phyloP scores from a whole-genome alignment of 2,113 vertebrate genomes.

The Cyanistes caeruleus region DNA sequence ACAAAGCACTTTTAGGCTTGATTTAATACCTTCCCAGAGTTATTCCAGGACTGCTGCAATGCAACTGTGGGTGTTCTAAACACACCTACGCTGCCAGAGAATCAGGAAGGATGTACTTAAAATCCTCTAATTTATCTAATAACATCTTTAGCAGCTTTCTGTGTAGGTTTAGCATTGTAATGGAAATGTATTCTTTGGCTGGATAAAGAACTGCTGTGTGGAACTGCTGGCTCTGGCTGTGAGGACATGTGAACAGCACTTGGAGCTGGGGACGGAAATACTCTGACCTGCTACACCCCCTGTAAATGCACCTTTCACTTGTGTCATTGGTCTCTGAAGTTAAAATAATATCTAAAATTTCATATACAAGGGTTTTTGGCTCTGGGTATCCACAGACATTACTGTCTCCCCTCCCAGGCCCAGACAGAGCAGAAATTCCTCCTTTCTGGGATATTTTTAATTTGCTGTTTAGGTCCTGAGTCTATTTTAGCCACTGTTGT shows the following conservation, averaged over 20 bases:
- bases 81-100: constrained; percentile 65
- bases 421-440: not conserved
- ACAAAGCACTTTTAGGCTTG: constrained; percentile 41
- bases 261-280: not conserved
- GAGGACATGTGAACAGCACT: not conserved
- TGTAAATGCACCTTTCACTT: not conserved
- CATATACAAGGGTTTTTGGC: not conserved
- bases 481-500: not conserved
- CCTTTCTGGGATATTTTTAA: fast-evolving
- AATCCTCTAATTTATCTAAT: constrained; percentile 80
- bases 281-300: not conserved
- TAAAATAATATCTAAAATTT: not conserved
- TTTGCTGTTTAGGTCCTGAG: not conserved
- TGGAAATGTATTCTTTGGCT: constrained; percentile 63
- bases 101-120: constrained; percentile 78
- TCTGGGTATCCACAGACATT: not conserved
- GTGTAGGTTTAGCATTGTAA: constrained; percentile 75
- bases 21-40: constrained; percentile 65
- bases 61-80: constrained; percentile 71
- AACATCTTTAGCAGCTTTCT: constrained; percentile 72
- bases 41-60: constrained; percentile 61
- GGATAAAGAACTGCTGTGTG: constrained; percentile 40
- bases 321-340: not conserved
- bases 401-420: not conserved
- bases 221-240: not conserved